phyloP scores from a whole-genome alignment of 2,888 invertebrate genomes.

The Chrysolina americana region DNA sequence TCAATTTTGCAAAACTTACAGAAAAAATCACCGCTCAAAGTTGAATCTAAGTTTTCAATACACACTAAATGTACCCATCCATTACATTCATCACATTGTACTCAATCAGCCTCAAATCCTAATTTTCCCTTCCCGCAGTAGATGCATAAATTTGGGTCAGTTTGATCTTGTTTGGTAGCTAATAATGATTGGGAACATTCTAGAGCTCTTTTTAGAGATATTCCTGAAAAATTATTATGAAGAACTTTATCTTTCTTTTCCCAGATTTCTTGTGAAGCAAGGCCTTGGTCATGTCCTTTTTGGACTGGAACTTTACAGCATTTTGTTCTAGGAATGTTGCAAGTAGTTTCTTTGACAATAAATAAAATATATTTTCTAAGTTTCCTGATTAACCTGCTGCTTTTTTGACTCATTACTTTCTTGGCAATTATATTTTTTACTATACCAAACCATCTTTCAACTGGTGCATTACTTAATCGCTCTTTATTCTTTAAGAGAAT shows the following conservation, averaged over 20 bases:
- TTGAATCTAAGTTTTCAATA: conserved; percentile 17
- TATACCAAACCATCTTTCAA: conserved; percentile 31
- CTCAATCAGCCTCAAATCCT: conserved; percentile 31
- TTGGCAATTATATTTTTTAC: conserved; percentile 25
- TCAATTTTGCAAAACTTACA: conserved; percentile 24
- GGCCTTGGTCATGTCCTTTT: neutral
- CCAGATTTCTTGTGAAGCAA: conserved; percentile 32
- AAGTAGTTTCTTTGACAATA: conserved; percentile 4
- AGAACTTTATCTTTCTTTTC: neutral
- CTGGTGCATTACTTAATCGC: conserved; percentile 27
- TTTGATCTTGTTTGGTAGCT: neutral
- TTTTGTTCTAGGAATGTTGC: conserved; percentile 13
- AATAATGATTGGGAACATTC: conserved; percentile 3
- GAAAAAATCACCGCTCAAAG: conserved; percentile 19
- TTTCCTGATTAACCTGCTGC: conserved; percentile 29
- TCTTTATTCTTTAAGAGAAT: neutral
- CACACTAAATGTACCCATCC: conserved; percentile 37
- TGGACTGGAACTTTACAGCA: neutral
- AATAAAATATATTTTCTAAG: conserved; percentile 30
- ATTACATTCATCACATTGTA: conserved; percentile 35
- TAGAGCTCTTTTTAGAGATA: conserved; percentile 8
- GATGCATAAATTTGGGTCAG: conserved; percentile 23
- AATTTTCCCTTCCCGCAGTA: conserved; percentile 32
- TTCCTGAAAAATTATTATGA: conserved; percentile 21
- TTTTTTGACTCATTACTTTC: conserved; percentile 20